phyloP scores from a whole-genome alignment of 2,797 vertebrate genomes.

The Malacoraja senta region DNA sequence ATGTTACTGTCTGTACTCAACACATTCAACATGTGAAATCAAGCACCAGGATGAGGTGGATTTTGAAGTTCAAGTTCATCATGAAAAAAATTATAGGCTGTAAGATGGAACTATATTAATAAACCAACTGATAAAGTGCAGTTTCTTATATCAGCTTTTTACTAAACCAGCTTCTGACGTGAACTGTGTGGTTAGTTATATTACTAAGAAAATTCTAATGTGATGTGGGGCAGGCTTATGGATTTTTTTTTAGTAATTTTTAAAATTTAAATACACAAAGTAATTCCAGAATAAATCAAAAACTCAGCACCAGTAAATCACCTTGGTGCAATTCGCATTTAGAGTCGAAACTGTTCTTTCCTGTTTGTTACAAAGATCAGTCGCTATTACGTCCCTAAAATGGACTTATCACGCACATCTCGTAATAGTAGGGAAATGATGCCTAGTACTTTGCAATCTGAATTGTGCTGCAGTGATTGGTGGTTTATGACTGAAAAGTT shows the following conservation, averaged over 20 bases:
- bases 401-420: background rate
- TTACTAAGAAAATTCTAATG: background rate
- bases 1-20: slow-evolving; percentile 28
- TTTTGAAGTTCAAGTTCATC: slow-evolving; percentile 31
- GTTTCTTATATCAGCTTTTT: slow-evolving; percentile 8
- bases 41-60: slow-evolving; percentile 37
- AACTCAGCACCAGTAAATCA: slow-evolving; percentile 9
- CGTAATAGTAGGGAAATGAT: background rate
- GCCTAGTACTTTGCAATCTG: slow-evolving; percentile 3
- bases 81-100: background rate
- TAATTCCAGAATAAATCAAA: slow-evolving; percentile 36
- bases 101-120: slow-evolving; percentile 29
- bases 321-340: background rate
- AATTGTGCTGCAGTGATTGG: slow-evolving; percentile 31
- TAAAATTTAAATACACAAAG: slow-evolving; percentile 14
- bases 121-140: slow-evolving; percentile 36
- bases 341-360: slow-evolving; percentile 7
- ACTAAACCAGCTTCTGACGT: slow-evolving; percentile 3
- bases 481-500: background rate
- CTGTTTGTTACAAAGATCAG: slow-evolving; percentile 33
- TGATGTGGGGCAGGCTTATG: background rate
- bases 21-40: slow-evolving; percentile 26
- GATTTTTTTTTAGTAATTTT: slow-evolving; percentile 9
- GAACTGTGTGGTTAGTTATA: background rate
- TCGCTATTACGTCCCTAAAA: slow-evolving; percentile 1